Conservation (phyloP, 2,797 vertebrate species). For the Antennarius maculatus region DNA sequence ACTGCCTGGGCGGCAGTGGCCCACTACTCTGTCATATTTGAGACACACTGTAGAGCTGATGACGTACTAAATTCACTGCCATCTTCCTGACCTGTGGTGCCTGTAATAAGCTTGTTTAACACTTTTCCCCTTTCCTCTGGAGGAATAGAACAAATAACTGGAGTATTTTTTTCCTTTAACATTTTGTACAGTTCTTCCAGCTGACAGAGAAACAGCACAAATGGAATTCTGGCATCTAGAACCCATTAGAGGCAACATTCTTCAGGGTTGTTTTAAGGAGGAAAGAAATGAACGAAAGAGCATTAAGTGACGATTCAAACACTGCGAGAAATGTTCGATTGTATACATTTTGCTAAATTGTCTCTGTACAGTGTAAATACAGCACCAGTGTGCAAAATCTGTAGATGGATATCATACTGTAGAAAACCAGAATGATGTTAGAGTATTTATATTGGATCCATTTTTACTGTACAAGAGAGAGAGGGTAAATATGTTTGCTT, state of each 20-base stretch:
- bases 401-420: slow-evolving; percentile 58
- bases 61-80: slow-evolving; percentile 75
- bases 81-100: slow-evolving; percentile 75
- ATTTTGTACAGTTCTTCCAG: slow-evolving; percentile 65
- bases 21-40: slow-evolving; percentile 20
- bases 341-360: slow-evolving; percentile 66
- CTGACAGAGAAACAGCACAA: slow-evolving; percentile 68
- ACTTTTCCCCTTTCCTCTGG: slow-evolving; percentile 35
- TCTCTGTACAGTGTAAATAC: slow-evolving; percentile 82
- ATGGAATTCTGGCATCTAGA: slow-evolving; percentile 21
- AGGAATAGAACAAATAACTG: slow-evolving; percentile 59
- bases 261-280: slow-evolving; percentile 37
- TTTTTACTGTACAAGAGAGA: slow-evolving; percentile 62
- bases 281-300: slow-evolving; percentile 39
- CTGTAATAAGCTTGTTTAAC: slow-evolving; percentile 66
- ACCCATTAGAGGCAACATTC: slow-evolving; percentile 53
- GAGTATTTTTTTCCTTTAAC: slow-evolving; percentile 33
- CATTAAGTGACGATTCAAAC: slow-evolving; percentile 39
- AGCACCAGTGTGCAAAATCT: slow-evolving; percentile 57
- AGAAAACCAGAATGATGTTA: slow-evolving; percentile 47
- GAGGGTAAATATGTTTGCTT: slow-evolving; percentile 31
- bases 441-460: slow-evolving; percentile 76
- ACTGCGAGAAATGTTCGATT: slow-evolving; percentile 58
- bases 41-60: slow-evolving; percentile 54
- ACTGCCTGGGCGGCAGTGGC: slow-evolving; percentile 11